These are phyloP conservation scores for Samia ricini DNA, from an alignment of 1,140 invertebrate genomes.

Conservation along the genomic window DNA sequence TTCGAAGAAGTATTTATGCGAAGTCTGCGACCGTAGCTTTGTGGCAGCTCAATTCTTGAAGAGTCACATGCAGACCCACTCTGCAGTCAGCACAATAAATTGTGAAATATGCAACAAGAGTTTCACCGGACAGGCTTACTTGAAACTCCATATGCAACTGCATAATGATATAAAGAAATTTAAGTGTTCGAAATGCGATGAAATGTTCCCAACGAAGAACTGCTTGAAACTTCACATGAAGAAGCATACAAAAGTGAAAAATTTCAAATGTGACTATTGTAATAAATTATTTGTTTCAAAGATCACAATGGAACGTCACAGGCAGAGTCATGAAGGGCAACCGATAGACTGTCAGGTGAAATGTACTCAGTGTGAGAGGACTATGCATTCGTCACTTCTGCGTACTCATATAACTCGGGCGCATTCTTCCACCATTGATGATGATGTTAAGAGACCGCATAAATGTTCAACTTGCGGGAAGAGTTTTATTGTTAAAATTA, in stretches of 20 bases:
- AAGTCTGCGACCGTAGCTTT: constrained; percentile 65
- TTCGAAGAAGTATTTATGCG: constrained; percentile 66
- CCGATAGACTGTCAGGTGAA: constrained; percentile 66
- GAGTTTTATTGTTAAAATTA: constrained; percentile 71
- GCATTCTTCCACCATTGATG: constrained; percentile 51
- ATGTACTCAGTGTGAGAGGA: constrained; percentile 65
- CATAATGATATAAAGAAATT: constrained; percentile 83
- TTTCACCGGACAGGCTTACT: constrained; percentile 80
- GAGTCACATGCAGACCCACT: constrained; percentile 70
- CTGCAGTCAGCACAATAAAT: constrained; percentile 60
- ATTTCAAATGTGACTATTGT: constrained; percentile 73
- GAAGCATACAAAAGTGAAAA: constrained; percentile 73
- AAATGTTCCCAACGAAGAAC: constrained; percentile 83
- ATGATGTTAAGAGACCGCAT: constrained; percentile 65
- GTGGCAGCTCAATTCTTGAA: constrained; percentile 68
- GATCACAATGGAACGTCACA: constrained; percentile 72
- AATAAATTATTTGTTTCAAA: constrained; percentile 76
- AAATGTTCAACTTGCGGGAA: constrained; percentile 69
- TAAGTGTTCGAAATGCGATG: constrained; percentile 82
- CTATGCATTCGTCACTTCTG: constrained; percentile 62
- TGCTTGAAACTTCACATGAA: constrained; percentile 79
- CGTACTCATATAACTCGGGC: constrained; percentile 60
- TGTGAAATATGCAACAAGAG: constrained; percentile 81
- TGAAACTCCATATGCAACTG: constrained; percentile 79
- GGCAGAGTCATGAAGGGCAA: constrained; percentile 65